Evolutionary conservation across 2,113 vertebrate genomes (phyloP), one percentile per base, ranked within the genome.

Genomic region (Ageneiosus marmoratus): DNA sequence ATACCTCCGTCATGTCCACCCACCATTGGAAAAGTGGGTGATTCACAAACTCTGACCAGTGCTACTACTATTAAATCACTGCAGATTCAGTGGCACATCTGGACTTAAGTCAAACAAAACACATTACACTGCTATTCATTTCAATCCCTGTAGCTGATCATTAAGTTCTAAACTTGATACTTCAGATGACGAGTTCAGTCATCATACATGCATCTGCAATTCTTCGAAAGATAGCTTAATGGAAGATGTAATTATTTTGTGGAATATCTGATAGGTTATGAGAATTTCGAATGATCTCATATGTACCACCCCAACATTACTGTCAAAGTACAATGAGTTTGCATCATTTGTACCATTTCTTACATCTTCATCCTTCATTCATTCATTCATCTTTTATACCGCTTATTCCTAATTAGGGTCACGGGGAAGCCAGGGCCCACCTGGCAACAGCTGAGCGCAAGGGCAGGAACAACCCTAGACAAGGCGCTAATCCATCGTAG

Each of bases 1-100:
- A 90, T 91, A 89, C 89, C 82, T 77, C 85, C 88, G 88, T 92
- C 85, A 67, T 37, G 44, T 13, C 50, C 80, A 63, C 27, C 44
- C 11, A 62, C 37, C 13, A 46, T 41, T 72, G 69, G 20, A 16
- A 63, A 70, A 70, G 22, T 70, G 37, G 67, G 37, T 6, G 11
- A 20, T 24, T 44, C 37, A 70, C 37, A 46, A 69, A 70, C 37
- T 24, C 44, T 70, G 32, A 20, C 20, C 10, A n/a, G 18, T 70
- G 37, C 67, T 46, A 44, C 27, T 16, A 1, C 20, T 44, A 11
- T 69, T 41, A 67, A 37, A n/a, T 70, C 67, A 46, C 11, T 16
- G 6, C n/a, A 48, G 46, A 48, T 73, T 73, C n/a, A 51, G 46
- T 50, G 46, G 18, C 18, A 67, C 32, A 22, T 67, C 63, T 67